These are phyloP conservation scores for Esox masquinongy DNA, from an alignment of 2,797 vertebrate species.

Conservation along the genomic window DNA sequence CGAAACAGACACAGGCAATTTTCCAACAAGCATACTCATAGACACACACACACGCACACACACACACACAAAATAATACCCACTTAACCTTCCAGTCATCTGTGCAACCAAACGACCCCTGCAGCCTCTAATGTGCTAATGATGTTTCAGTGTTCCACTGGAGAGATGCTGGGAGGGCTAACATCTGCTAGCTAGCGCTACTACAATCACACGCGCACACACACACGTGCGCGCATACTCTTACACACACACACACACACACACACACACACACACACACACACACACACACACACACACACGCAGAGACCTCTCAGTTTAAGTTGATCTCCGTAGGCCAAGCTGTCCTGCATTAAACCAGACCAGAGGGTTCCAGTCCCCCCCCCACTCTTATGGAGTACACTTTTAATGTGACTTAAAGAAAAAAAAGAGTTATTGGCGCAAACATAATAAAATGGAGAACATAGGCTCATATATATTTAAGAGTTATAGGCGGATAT, in stretches of 20 bases:
- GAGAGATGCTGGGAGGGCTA: slow-evolving; percentile 13
- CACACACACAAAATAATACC: slow-evolving; percentile 26
- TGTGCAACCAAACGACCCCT: slow-evolving; percentile 23
- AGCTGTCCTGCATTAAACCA: neutral
- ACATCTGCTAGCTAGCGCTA: slow-evolving; percentile 19
- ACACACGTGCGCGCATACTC: too few relatives aligned
- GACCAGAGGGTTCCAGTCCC: too few relatives aligned
- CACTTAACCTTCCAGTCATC: slow-evolving; percentile 37
- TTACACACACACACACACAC: neutral
- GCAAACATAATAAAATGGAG: too few relatives aligned
- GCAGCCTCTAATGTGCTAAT: slow-evolving; percentile 26
- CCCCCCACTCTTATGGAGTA: too few relatives aligned
- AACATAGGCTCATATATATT: too few relatives aligned
- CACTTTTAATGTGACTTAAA: too few relatives aligned
- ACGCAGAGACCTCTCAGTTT: neutral
- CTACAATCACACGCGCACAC: neutral
- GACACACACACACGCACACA: neutral
- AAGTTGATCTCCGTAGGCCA: neutral
- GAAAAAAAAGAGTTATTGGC: too few relatives aligned
- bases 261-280: neutral
- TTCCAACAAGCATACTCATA: neutral
- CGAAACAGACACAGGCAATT: slow-evolving; percentile 21
- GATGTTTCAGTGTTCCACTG: slow-evolving; percentile 20
- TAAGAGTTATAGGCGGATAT: too few relatives aligned
- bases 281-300: neutral